Evolutionary conservation across 2,797 vertebrate genomes (phyloP).

Genomic region (Amblyraja radiata): DNA sequence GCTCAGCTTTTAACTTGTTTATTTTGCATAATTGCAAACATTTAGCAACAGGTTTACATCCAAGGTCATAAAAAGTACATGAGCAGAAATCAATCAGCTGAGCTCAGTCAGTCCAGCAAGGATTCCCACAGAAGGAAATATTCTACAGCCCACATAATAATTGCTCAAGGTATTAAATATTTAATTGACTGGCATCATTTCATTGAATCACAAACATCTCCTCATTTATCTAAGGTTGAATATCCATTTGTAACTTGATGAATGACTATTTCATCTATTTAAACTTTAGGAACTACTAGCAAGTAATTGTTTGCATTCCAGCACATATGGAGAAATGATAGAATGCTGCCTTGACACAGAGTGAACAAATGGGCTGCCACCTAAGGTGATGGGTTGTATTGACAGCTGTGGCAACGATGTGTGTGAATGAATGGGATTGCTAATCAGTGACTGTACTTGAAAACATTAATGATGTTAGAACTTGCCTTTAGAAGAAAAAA

Average conservation of each 20-base stretch:
- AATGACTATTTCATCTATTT: not conserved
- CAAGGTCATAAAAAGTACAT: not conserved
- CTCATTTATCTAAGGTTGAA: not conserved
- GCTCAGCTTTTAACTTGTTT: not conserved
- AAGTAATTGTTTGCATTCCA: not conserved
- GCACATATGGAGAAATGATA: not conserved
- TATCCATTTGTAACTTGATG: slow-evolving; percentile 1
- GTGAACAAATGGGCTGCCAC: not conserved
- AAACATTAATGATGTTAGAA: not conserved
- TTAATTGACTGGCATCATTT: not conserved
- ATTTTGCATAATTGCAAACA: not conserved
- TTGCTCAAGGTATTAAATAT: not conserved
- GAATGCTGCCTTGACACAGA: not conserved
- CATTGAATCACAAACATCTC: not conserved
- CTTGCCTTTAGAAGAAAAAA: not conserved
- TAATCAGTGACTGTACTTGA: slow-evolving; percentile 3
- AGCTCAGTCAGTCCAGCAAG: not conserved
- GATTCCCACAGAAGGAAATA: not conserved
- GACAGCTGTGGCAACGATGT: not conserved
- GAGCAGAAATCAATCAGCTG: not conserved
- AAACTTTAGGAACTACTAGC: not conserved
- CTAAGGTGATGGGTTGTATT: not conserved
- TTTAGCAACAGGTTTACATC: not conserved
- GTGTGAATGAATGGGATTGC: not conserved
- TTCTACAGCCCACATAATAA: slow-evolving; percentile 1